These are phyloP conservation scores for Botia almorhae DNA, from an alignment of 2,797 vertebrate species.

Conservation along the genomic window DNA sequence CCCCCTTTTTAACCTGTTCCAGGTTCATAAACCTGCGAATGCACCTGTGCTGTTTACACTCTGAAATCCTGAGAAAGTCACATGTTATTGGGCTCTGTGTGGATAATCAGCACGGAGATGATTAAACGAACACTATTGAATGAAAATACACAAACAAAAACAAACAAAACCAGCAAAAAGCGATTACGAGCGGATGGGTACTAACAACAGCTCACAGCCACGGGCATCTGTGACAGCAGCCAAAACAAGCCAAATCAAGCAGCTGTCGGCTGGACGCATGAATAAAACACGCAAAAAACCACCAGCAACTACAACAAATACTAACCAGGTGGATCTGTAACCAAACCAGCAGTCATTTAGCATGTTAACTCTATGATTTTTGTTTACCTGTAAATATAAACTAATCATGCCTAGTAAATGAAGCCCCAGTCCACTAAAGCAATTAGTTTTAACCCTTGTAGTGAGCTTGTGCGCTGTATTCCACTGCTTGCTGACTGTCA, in stretches of 20 bases:
- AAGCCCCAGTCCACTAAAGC: conserved; percentile 82
- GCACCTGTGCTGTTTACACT: conserved; percentile 95
- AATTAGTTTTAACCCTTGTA: conserved; percentile 81
- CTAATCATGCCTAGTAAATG: conserved; percentile 92
- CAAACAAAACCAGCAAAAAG: conserved; percentile 60
- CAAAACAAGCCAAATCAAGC: conserved; percentile 75
- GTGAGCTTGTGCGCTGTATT: conserved; percentile 85
- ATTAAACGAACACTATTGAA: conserved; percentile 85
- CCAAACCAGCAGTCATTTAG: conserved; percentile 76
- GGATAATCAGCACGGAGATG: conserved; percentile 87
- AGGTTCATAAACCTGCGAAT: conserved; percentile 96
- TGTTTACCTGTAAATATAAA: conserved; percentile 87
- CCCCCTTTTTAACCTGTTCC: conserved; percentile 93
- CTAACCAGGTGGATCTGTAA: conserved; percentile 85
- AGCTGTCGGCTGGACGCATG: conserved; percentile 77
- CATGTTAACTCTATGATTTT: conserved; percentile 73
- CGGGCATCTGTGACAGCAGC: conserved; percentile 70
- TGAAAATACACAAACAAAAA: conserved; percentile 65
- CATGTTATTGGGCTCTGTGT: conserved; percentile 87
- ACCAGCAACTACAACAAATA: conserved; percentile 73
- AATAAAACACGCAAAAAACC: conserved; percentile 64
- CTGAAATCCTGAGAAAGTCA: conserved; percentile 89
- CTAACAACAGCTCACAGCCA: conserved; percentile 84
- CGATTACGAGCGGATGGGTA: conserved; percentile 78
- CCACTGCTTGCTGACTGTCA: conserved; percentile 84